Evolutionary conservation across 2,797 vertebrate genomes (phyloP), one percentile per base, ranked within the genome.

Genomic region (Petrocephalus schoutedeni): DNA sequence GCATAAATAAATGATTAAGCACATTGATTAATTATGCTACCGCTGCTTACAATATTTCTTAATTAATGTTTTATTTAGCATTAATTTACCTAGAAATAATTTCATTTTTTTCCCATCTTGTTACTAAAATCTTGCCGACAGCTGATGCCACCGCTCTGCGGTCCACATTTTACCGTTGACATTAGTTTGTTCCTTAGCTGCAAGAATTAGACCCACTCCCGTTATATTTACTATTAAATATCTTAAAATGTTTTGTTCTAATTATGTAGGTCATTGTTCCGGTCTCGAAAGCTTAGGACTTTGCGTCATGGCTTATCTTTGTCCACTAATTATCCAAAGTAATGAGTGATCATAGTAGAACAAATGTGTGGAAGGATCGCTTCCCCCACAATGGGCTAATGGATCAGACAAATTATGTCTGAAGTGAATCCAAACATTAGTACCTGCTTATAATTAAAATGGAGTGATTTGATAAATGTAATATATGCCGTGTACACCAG

Each of bases 1-100:
- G n/a, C 82, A 84, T 84, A 84, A 84, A 84, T 84, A 84, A 84
- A 84, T 84, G 51, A 84, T 23, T 84, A 49, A 54, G 82, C 21
- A 54, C 45, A 84, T 80, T 80, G 82, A 84, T 84, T 84, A 84
- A 84, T 84, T 84, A 84, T 23, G n/a, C n/a, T 54, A 84, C 49
- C 82, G 28, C 49, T 84, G 21, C 45, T 80, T 80, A 80, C 74
- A 49, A 49, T 84, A 84, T 84, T 82, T 49, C 21, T 84, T 84
- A 49, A 19, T 80, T 80, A 80, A 80, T 80, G 41, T 45, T 80
- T 80, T 80, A 80, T 80, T 74, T 74, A 41, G 41, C 36, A 49
- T 49, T 45, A 7, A 80, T 80, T 80, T 21, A 80, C 16, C 36
- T 80, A 80, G 41, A 80, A 80, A 80, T 45, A 19, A 77, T 77